Base-by-base conservation (phyloP, 2,797 vertebrate genomes). In the Xerus rutilus region DNA sequence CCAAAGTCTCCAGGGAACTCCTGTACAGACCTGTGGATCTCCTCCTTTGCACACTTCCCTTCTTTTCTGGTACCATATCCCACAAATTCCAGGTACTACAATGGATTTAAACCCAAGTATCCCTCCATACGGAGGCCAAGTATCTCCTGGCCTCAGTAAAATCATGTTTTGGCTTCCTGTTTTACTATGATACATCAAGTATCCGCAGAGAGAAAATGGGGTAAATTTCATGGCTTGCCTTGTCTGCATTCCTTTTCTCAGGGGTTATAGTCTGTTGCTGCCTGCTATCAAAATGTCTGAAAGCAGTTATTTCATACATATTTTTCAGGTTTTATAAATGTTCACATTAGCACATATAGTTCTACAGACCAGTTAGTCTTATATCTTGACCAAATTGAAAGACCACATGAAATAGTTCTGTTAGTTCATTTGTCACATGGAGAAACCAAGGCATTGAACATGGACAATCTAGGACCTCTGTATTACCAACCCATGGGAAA, bases 241-340 rank as follows among this genome's bases (percentile, higher is more conserved):
- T 7, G 54, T 59, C 47, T n/a, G 20, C 52, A 89, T 69, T 13
- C 13, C 73, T 86, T 88, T 93, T 65, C 35, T 95, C 8, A 82
- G 45, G 20, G 28, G 84, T 79, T 45, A 69, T 4, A 83, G 30
- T 70, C 23, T 90, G 72, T 85, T 86, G 23, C 35, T 83, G n/a
- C 7, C 47, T 94, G 7, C 18, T 77, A 5, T 30, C 28, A 11
- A 11, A 73, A 18, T 85, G 30, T 89, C 67, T 84, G 23, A 92
- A 95, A 76, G 85, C 13, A 89, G 6, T 77, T 57, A 67, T 74
- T 95, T 85, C 30, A 8, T 74, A 25, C 30, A 1, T 79, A 15
- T 76, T 83, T 92, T 93, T 88, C 11, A 65, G n/a, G 9, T 65
- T 91, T 81, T 94, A 18, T 21, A 93, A 65, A 25, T 91, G 4